Evolutionary conservation across 2,888 invertebrate species (phyloP).

Genomic region (Zaprionus obscuricornis): DNA sequence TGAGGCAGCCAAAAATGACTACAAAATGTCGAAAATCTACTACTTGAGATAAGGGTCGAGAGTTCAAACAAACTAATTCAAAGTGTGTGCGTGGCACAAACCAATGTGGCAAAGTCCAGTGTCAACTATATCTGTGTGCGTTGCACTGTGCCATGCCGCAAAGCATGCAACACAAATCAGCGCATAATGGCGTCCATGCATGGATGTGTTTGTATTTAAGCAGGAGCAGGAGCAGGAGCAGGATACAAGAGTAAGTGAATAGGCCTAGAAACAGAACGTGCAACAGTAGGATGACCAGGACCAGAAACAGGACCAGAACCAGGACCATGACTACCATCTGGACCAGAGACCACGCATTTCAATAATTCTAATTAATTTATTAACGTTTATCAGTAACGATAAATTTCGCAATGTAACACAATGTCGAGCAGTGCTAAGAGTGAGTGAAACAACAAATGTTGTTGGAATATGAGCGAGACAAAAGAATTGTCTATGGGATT

Average conservation of each 20-base stretch:
- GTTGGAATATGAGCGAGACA: constrained; percentile 11
- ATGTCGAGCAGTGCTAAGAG: constrained; percentile 19
- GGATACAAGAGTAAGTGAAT: constrained; percentile 9
- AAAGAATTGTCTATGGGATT: constrained; percentile 15
- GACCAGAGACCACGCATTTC: constrained; percentile 80
- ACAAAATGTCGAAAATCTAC: constrained; percentile 75
- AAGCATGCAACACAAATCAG: constrained; percentile 73
- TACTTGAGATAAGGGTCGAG: constrained; percentile 74
- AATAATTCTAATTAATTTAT: constrained; percentile 84
- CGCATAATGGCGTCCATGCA: constrained; percentile 70
- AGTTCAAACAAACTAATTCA: constrained; percentile 79
- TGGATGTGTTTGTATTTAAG: constrained; percentile 63
- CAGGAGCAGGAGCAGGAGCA: constrained; percentile 30
- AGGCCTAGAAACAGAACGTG: constrained; percentile 3
- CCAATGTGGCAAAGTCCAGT: constrained; percentile 29
- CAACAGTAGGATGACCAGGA: constrained; percentile 6
- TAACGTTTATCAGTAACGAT: constrained; percentile 82
- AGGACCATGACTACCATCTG: neutral
- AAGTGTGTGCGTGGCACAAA: constrained; percentile 50
- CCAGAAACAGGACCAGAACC: constrained; percentile 22
- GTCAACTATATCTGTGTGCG: constrained; percentile 19
- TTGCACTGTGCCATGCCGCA: constrained; percentile 47
- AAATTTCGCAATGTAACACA: constrained; percentile 69
- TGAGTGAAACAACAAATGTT: neutral
- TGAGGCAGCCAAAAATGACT: constrained; percentile 56